Base-by-base conservation (phyloP, 2,888 invertebrate species). In the Flexamia atlantica region DNA sequence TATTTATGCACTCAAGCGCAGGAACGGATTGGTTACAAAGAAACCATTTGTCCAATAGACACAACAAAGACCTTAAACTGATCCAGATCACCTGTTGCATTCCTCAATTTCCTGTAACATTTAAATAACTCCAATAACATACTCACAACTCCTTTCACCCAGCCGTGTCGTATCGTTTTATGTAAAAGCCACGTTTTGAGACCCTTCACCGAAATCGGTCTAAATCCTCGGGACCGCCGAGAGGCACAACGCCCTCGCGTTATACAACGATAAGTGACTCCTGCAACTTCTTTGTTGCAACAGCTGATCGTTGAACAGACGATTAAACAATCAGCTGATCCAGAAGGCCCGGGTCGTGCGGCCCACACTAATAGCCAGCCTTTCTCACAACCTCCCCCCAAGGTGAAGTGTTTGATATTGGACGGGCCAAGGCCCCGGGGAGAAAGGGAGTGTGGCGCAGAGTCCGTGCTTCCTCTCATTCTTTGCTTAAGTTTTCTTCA, bases 321-420 rank as follows among this genome's bases (percentile, higher is more conserved):
- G 64, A 64, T 64, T 64, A 64, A 30, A 64, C 64, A 28, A 28
- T 17, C 64, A 64, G 64, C 64, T 64, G 64, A 64, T 64, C 28
- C 57, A 57, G 57, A 57, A 46, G 57, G 23, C 20, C 17, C 53
- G 53, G 20, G 64, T 64, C 64, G 64, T 64, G 64, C 64, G 30
- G 64, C 17, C 4, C 53, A 53, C 53, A 14, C 64, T 64, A 64
- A 64, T 64, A 30, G 64, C 20, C 20, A 7, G 20, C 53, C 53
- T 53, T 53, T 53, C 53, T 53, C 53, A 23, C 53, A 72, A 20
- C 72, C 23, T 50, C 50, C 57, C 23, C 79, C 28, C 57, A 57
- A 79, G 79, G 79, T 79, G 79, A 79, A 57, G 79, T 76, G 76
- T 70, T 23, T 40, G 70, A 70, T 70, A 70, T 36, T 68, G 68